A percentile compares a stretch with the other conserved stretches of the same genome.
phyloP scores from a whole-genome alignment of 2,888 invertebrate genomes.

The Trissonchulus sp. region DNA sequence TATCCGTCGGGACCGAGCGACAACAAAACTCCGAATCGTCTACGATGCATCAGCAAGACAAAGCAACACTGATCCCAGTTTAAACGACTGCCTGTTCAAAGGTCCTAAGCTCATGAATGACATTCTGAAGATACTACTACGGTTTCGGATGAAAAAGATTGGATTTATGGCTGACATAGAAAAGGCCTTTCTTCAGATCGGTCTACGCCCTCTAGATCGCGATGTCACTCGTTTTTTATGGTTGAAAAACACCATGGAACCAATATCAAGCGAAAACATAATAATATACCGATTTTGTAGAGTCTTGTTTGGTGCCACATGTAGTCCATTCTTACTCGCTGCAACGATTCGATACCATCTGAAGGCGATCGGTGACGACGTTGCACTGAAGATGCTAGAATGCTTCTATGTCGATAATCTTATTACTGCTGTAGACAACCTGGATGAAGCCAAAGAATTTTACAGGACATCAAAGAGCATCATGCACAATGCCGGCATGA shows the following conservation, averaged over 20 bases:
- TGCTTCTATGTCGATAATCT: slow-evolving; percentile 28
- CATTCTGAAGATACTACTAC: slow-evolving; percentile 32
- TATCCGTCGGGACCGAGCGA: too few species aligned
- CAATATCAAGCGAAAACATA: slow-evolving; percentile 6
- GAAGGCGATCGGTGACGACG: neutral
- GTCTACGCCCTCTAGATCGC: slow-evolving; percentile 34
- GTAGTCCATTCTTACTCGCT: slow-evolving; percentile 35
- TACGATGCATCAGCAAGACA: too few species aligned
- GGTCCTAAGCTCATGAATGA: slow-evolving; percentile 34
- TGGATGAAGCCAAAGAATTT: neutral
- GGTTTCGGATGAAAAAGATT: slow-evolving; percentile 34
- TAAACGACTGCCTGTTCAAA: slow-evolving; percentile 38
- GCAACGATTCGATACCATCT: slow-evolving; percentile 25
- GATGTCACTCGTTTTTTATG: slow-evolving; percentile 36
- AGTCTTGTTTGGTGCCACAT: slow-evolving; percentile 37
- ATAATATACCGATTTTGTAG: slow-evolving; percentile 35
- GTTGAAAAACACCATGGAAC: slow-evolving; percentile 26
- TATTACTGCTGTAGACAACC: slow-evolving; percentile 1
- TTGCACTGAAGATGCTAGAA: slow-evolving; percentile 22
- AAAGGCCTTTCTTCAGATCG: slow-evolving; percentile 27
- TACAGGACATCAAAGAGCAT: slow-evolving; percentile 2
- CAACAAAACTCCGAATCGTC: slow-evolving; percentile 20
- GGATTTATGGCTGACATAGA: slow-evolving; percentile 35
- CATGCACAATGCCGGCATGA: slow-evolving; percentile 9
- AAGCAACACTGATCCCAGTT: slow-evolving; percentile 21